A percentile compares a stretch with the other conserved stretches of the same genome.
These are phyloP conservation scores for Tanytarsus gracilentus DNA, from an alignment of 2,888 invertebrate species.

Conservation along the genomic window DNA sequence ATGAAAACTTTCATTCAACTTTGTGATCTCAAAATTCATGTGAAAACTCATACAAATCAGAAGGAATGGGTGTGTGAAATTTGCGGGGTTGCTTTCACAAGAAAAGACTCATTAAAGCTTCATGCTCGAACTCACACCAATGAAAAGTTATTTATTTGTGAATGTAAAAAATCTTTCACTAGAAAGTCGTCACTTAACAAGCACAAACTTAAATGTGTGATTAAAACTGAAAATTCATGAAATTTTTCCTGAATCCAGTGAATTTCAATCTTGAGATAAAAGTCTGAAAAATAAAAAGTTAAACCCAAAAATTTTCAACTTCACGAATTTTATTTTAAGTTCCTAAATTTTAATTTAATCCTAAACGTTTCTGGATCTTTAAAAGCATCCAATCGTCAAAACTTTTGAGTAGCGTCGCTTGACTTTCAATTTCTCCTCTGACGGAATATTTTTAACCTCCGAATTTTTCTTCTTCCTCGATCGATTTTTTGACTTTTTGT, in stretches of 20 bases:
- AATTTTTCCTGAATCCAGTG: not conserved
- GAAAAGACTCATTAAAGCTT: conserved; percentile 50
- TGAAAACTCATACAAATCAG: conserved; percentile 54
- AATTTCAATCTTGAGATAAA: not conserved
- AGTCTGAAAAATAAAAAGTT: not conserved
- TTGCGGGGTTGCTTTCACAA: conserved; percentile 52
- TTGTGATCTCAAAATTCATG: conserved; percentile 51
- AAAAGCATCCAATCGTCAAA: too few species aligned
- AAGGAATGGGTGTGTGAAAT: conserved; percentile 53
- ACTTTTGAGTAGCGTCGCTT: too few species aligned
- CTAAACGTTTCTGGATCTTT: too few species aligned
- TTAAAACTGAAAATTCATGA: not conserved
- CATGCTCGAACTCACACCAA: conserved; percentile 52
- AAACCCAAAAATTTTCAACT: too few species aligned
- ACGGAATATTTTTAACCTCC: too few species aligned
- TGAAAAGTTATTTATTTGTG: conserved; percentile 43
- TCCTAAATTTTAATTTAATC: too few species aligned
- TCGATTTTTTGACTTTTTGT: too few species aligned
- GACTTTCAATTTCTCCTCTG: too few species aligned
- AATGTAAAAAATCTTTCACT: not conserved
- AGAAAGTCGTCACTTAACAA: not conserved
- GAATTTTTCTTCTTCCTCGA: too few species aligned
- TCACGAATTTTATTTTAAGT: too few species aligned
- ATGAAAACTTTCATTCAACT: conserved; percentile 52
- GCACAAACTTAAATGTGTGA: conserved; percentile 5